Percentiles rank a stretch among this genome's conserved stretches.
Conservation (phyloP, 2,888 invertebrate genomes). For the Athetis lepigone region DNA sequence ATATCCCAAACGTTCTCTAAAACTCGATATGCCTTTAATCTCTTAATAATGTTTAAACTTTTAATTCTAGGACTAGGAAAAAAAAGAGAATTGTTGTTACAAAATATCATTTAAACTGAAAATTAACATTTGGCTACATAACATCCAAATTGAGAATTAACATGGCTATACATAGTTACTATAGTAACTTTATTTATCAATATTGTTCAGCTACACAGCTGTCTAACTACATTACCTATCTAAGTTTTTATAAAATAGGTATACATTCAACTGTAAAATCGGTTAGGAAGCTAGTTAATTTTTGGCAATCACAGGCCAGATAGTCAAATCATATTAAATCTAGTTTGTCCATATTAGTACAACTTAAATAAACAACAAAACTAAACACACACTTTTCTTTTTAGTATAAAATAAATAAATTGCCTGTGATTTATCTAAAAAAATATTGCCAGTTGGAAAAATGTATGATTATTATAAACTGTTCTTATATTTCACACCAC, state of each 20-base stretch:
- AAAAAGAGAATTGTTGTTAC: too few relatives aligned
- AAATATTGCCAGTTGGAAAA: neutral
- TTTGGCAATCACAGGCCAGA: constrained; percentile 41
- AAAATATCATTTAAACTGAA: too few relatives aligned
- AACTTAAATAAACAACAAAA: constrained; percentile 36
- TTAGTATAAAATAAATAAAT: constrained; percentile 48
- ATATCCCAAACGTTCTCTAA: neutral
- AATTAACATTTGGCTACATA: too few relatives aligned
- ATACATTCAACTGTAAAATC: neutral
- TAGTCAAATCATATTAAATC: constrained; percentile 30
- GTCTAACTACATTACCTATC: constrained; percentile 39
- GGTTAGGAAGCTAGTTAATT: neutral
- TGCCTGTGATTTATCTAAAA: constrained; percentile 36
- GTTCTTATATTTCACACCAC: neutral
- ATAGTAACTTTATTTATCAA: neutral
- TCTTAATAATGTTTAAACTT: neutral
- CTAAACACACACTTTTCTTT: constrained; percentile 41
- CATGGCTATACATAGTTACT: constrained; percentile 4
- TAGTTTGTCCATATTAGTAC: constrained; percentile 57
- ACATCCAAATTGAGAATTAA: neutral
- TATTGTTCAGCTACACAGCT: constrained; percentile 6
- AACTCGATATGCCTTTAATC: neutral
- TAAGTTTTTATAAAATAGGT: constrained; percentile 16
- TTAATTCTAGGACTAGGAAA: too few relatives aligned
- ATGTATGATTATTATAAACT: neutral